Conservation (phyloP, 2,113 vertebrate genomes). For the Conger conger region DNA sequence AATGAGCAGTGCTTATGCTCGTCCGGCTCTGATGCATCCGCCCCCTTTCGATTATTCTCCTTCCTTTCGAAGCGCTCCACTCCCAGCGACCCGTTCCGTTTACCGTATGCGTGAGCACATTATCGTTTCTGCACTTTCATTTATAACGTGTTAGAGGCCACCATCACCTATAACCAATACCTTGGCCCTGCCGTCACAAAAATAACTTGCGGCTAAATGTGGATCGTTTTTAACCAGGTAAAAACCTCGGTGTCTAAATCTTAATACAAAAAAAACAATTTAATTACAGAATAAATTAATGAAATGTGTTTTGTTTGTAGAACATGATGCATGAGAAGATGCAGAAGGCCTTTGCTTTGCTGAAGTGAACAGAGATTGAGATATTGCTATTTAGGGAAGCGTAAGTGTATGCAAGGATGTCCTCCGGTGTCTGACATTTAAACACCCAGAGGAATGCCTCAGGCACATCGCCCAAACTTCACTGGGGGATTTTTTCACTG, state of each 20-base stretch:
- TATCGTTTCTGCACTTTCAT: conserved; percentile 27
- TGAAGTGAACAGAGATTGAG: background rate
- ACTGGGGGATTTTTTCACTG: too few species aligned
- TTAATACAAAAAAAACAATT: background rate
- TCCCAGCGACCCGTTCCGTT: conserved; percentile 37
- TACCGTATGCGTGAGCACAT: conserved; percentile 10
- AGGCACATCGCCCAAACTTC: too few species aligned
- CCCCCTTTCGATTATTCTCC: conserved; percentile 31
- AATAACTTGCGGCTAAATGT: background rate
- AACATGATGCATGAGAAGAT: too few species aligned
- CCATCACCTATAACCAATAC: conserved; percentile 11
- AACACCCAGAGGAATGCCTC: too few species aligned
- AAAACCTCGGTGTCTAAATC: background rate
- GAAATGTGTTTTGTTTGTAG: background rate
- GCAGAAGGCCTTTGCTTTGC: background rate
- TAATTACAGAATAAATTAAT: background rate
- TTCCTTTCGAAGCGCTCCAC: conserved; percentile 8
- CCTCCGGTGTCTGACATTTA: too few species aligned
- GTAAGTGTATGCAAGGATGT: too few species aligned
- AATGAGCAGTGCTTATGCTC: conserved; percentile 47
- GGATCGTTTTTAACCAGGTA: background rate
- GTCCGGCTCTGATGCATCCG: conserved; percentile 41
- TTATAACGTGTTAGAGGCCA: conserved; percentile 21
- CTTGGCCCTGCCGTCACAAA: background rate
- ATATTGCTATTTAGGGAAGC: too few species aligned